phyloP scores from a whole-genome alignment of 2,113 vertebrate species.

The Trematomus loennbergii region DNA sequence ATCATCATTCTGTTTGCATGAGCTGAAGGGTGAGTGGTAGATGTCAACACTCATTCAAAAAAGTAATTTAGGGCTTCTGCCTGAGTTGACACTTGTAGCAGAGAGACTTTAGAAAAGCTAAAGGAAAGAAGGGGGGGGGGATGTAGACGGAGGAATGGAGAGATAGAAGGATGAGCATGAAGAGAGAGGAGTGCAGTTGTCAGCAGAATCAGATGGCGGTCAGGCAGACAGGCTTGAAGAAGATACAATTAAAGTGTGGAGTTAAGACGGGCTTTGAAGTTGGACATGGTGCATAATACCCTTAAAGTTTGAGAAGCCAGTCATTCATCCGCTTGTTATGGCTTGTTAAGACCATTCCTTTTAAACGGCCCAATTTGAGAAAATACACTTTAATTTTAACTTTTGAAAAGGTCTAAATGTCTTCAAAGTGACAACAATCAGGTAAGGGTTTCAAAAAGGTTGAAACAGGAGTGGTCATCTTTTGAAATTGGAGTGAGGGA shows the following conservation, averaged over 20 bases:
- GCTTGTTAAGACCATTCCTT: constrained; percentile 80
- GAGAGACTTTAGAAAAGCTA: constrained; percentile 57
- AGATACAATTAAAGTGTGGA: constrained; percentile 91
- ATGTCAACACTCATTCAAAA: constrained; percentile 70
- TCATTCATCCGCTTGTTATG: constrained; percentile 83
- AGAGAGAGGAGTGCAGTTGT: constrained; percentile 81
- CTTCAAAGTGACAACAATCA: constrained; percentile 48
- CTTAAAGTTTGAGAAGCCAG: constrained; percentile 78
- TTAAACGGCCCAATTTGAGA: constrained; percentile 79
- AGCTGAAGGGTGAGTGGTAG: constrained; percentile 52
- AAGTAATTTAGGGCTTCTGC: constrained; percentile 71
- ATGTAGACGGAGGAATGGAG: constrained; percentile 65
- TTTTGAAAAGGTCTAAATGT: constrained; percentile 67
- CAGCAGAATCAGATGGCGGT: constrained; percentile 88
- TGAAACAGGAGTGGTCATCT: constrained; percentile 45
- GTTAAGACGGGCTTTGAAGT: constrained; percentile 92
- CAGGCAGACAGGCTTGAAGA: constrained; percentile 84
- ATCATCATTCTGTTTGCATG: constrained; percentile 61
- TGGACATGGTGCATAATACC: constrained; percentile 82
- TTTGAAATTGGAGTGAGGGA: constrained; percentile 46
- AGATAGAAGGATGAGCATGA: constrained; percentile 71
- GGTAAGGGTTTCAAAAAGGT: constrained; percentile 38
- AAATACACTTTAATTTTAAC: constrained; percentile 84
- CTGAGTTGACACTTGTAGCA: constrained; percentile 76
- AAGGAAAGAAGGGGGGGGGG: constrained; percentile 26